These are phyloP conservation scores for Poliocrania exsul DNA, from an alignment of 2,797 vertebrate species.

Conservation along the genomic window DNA sequence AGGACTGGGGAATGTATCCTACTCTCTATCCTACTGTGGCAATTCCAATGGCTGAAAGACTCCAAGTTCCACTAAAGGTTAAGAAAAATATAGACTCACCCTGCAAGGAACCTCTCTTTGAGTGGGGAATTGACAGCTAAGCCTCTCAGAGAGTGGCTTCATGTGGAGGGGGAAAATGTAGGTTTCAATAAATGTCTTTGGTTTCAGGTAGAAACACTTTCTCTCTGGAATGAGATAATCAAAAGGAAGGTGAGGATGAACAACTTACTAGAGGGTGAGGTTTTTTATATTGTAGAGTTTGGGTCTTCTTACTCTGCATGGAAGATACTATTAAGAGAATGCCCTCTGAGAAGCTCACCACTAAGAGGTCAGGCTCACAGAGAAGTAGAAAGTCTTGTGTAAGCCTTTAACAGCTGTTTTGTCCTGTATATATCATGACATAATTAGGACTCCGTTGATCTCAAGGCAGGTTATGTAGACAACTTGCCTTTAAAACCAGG, in stretches of 20 bases:
- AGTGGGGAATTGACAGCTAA: neutral
- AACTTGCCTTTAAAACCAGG: neutral
- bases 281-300: neutral
- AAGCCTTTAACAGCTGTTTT: neutral
- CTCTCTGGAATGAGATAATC: neutral
- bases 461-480: neutral
- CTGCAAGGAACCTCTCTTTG: neutral
- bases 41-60: neutral
- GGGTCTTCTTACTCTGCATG: rapidly evolving
- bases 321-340: neutral
- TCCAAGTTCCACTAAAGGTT: neutral
- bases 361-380: neutral
- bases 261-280: rapidly evolving
- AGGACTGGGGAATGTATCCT: neutral
- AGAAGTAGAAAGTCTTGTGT: neutral
- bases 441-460: neutral
- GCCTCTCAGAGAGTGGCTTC: neutral
- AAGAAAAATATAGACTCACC: neutral
- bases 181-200: neutral
- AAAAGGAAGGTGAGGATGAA: neutral
- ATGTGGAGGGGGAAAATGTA: neutral
- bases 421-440: neutral
- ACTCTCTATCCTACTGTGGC: neutral
- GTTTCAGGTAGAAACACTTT: neutral
- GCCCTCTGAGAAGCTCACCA: neutral